These are phyloP conservation scores for Gastracanthus pulcherrimus DNA, from an alignment of 2,888 invertebrate genomes.

Conservation along the genomic window DNA sequence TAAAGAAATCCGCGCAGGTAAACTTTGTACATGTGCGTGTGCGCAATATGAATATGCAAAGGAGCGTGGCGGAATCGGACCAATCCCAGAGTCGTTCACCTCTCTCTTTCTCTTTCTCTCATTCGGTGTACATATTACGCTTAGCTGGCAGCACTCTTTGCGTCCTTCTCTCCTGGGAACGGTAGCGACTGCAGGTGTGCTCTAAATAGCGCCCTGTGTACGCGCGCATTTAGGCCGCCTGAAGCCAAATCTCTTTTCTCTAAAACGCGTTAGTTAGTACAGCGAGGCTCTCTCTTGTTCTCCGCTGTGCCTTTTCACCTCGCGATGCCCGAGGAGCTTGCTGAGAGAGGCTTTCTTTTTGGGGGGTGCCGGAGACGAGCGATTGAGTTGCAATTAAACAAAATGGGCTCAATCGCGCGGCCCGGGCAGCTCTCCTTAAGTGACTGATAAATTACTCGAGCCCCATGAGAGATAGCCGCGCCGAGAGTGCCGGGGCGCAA, in stretches of 20 bases:
- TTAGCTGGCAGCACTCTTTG: too few species aligned
- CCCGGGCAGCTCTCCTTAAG: too few species aligned
- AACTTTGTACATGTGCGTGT: neutral
- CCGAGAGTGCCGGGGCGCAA: neutral
- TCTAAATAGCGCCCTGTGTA: constrained; percentile 67
- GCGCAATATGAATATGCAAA: constrained; percentile 12
- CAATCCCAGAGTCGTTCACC: constrained; percentile 31
- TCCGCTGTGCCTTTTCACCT: neutral
- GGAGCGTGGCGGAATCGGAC: neutral
- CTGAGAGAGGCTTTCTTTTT: too few species aligned
- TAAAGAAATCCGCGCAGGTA: too few species aligned
- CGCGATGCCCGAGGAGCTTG: neutral
- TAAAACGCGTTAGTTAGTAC: too few species aligned
- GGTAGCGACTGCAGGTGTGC: constrained; percentile 70
- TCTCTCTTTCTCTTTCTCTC: too few species aligned
- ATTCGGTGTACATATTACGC: too few species aligned
- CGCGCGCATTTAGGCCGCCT: neutral
- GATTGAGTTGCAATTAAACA: constrained; percentile 41
- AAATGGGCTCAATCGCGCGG: constrained; percentile 1
- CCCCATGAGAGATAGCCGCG: neutral
- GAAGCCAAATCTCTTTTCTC: too few species aligned
- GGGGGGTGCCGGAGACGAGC: too few species aligned
- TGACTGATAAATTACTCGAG: constrained; percentile 25
- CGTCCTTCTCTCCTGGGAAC: constrained; percentile 61
- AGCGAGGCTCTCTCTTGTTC: neutral